Percentiles rank a stretch among this genome's conserved stretches.
Conservation (phyloP, 53 echinoderm and acorn worm genomes). For the Holothuria scabra region DNA sequence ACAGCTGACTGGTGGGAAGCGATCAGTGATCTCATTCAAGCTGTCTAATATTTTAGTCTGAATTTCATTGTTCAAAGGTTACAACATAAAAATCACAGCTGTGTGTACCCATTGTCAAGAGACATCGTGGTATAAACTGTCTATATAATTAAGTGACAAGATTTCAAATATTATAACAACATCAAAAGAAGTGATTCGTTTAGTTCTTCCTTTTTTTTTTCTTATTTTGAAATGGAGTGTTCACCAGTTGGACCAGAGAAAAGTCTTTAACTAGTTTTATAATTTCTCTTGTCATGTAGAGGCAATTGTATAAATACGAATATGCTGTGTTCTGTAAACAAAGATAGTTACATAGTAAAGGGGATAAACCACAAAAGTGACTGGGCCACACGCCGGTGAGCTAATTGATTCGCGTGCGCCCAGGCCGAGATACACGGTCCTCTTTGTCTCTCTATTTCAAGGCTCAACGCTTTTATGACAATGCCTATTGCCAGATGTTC, state of each 20-base stretch:
- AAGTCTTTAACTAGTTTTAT: no score
- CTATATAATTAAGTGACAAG: not conserved
- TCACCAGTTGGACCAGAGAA: no score
- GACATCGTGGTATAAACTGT: not conserved
- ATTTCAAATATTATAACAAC: slow-evolving; percentile 5
- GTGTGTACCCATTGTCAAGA: slow-evolving; percentile 2
- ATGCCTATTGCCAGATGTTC: slow-evolving; percentile 11
- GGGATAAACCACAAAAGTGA: not conserved
- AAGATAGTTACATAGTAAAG: slow-evolving; percentile 15
- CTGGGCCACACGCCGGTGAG: slow-evolving; percentile 17
- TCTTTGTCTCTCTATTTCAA: not conserved
- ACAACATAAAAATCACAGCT: slow-evolving; percentile 36
- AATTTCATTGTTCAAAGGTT: not conserved
- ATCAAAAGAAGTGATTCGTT: not conserved
- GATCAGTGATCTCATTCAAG: not conserved
- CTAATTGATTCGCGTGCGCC: slow-evolving; percentile 27
- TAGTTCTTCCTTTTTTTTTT: no score
- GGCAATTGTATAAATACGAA: slow-evolving; percentile 3
- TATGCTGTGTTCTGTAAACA: slow-evolving; percentile 14
- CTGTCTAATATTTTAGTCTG: not conserved
- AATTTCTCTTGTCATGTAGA: not conserved
- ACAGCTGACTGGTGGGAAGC: not conserved
- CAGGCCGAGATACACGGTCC: not conserved
- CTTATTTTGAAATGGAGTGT: no score
- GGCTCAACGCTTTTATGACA: slow-evolving; percentile 37